Conservation (phyloP, 23 tunicate genomes). For the Phallusia fumigata region DNA sequence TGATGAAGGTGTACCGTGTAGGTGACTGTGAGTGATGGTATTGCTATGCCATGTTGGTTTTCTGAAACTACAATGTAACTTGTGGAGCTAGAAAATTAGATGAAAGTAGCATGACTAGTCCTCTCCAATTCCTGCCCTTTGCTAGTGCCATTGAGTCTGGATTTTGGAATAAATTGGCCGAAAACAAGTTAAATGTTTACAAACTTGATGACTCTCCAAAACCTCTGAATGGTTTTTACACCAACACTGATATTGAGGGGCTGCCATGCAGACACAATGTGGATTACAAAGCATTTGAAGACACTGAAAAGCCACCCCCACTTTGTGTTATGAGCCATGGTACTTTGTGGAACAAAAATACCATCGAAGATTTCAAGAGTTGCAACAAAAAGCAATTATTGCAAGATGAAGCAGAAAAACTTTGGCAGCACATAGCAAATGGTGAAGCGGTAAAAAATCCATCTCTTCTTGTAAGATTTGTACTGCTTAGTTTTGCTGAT, state of each 20-base stretch:
- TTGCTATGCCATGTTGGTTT: too few relatives aligned
- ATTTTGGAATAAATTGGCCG: slow-evolving; percentile 87
- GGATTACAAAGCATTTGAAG: slow-evolving; percentile 77
- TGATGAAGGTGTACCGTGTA: too few relatives aligned
- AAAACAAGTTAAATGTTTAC: slow-evolving; percentile 79
- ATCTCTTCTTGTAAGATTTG: slow-evolving; percentile 40
- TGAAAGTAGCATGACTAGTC: not conserved
- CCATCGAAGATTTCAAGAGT: slow-evolving; percentile 83
- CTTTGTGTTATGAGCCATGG: slow-evolving; percentile 62
- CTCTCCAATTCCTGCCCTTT: slow-evolving; percentile 64
- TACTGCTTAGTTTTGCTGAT: slow-evolving; percentile 86
- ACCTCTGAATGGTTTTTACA: slow-evolving; percentile 66
- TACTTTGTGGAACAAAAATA: slow-evolving; percentile 74
- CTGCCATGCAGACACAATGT: slow-evolving; percentile 71
- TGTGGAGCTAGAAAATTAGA: too few relatives aligned
- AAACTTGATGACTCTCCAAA: slow-evolving; percentile 69
- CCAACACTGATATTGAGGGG: slow-evolving; percentile 59
- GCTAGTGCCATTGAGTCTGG: slow-evolving; percentile 76
- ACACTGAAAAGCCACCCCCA: slow-evolving; percentile 24
- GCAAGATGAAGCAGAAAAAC: slow-evolving; percentile 32
- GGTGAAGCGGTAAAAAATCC: slow-evolving; percentile 69
- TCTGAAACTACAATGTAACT: too few relatives aligned
- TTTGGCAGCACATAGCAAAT: slow-evolving; percentile 52
- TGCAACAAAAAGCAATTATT: slow-evolving; percentile 44
- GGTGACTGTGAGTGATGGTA: too few relatives aligned